A percentile compares a stretch with the other conserved stretches of the same genome.
phyloP scores from a whole-genome alignment of 1,140 invertebrate genomes.

The Oscheius sp. region DNA sequence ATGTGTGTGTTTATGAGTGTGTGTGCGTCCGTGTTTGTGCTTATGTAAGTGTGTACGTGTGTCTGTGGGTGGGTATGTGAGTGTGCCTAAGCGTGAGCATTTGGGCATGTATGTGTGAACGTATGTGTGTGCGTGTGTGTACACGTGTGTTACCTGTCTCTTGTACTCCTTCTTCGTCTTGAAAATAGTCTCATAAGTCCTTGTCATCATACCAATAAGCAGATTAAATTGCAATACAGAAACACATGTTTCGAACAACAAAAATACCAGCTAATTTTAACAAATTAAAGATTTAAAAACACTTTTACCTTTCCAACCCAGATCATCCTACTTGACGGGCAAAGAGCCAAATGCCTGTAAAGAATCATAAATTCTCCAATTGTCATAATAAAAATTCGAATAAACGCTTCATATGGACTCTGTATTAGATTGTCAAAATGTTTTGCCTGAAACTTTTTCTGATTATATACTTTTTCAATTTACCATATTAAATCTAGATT shows the following conservation, averaged over 20 bases:
- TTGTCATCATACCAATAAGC: constrained; percentile 99
- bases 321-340: constrained; percentile 73
- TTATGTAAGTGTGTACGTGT: too few species aligned
- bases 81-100: too few species aligned
- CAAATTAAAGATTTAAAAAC: not conserved
- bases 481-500: too few species aligned
- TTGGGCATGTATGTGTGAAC: not conserved
- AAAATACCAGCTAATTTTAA: constrained; percentile 74
- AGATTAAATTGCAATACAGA: constrained; percentile 92
- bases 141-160: constrained; percentile 73
- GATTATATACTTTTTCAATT: too few species aligned
- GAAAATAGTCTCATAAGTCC: constrained; percentile 91
- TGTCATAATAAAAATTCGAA: constrained; percentile 97
- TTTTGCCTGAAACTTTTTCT: constrained; percentile 1
- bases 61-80: too few species aligned
- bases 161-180: constrained; percentile 97
- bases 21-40: too few species aligned
- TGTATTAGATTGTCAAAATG: constrained; percentile 61
- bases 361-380: constrained; percentile 90
- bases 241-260: constrained; percentile 92
- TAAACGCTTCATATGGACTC: constrained; percentile 79
- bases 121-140: not conserved
- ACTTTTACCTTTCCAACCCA: not conserved
- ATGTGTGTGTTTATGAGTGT: too few species aligned
- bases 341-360: constrained; percentile 80